Evolutionary conservation across 2,888 invertebrate species (phyloP), one percentile per base, ranked within the genome.

Genomic region (Monochamus alternatus): DNA sequence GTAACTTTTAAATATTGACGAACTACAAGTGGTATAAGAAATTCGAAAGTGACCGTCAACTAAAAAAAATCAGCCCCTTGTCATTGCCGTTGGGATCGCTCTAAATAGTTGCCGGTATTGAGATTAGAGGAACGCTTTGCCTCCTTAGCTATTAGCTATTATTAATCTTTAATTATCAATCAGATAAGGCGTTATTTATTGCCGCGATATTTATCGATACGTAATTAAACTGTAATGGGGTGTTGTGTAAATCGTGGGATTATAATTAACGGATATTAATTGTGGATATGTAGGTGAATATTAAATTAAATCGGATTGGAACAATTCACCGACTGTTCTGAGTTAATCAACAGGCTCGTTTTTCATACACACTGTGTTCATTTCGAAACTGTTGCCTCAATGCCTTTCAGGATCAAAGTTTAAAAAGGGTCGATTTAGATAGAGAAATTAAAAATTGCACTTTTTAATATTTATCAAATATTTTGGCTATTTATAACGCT

Each of bases 251-350:
- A 63, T 43, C 43, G 62, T 43, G 43, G 62, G 62, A 43, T 63
- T 63, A 43, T 63, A 63, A 63, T 63, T 63, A 63, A 63, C 38
- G 14, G 12, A 43, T 38, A 63, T 43, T 63, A 63, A 63, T 63
- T 63, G 43, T 43, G 62, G 62, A 43, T n/a, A 62, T 32, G 32
- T 63, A 43, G 62, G 60, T 32, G 32, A 62, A 43, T 63, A 63
- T 63, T 60, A n/a, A 63, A 63, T 63, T 63, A 22, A 38, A 43
- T 32, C 5, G 43, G 32, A 43, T 12, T 63, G 9, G 32, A 38
- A 38, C 38, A 38, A 62, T 47, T 47, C 12, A 3, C 9, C 10
- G 9, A 47, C 47, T 47, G 47, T 47, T 47, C 47, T 12, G 3
- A 47, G 47, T 47, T 47, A 47, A 47, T 47, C 10, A 47, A 47